Evolutionary conservation across 2,113 vertebrate genomes (phyloP), one percentile per base, ranked within the genome.

Genomic region (Eretmochelys imbricata): DNA sequence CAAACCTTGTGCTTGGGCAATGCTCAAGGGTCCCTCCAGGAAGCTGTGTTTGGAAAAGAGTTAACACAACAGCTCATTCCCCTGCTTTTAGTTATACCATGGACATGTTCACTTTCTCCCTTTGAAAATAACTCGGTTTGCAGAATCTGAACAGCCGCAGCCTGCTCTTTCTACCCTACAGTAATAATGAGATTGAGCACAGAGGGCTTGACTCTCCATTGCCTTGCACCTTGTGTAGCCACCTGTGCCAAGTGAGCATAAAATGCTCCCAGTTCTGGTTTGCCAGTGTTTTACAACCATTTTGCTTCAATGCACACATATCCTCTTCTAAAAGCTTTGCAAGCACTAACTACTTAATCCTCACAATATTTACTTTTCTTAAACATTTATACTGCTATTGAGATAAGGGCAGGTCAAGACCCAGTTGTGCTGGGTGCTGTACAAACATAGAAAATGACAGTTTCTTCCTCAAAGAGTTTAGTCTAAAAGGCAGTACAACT

Each of bases 11-110:
- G 51, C 82, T 89, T 96, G 57, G 84, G 59, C 84, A 59, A 49
- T 59, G 86, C 87, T 96, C 65, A n/a, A 86, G 55, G 35, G 72
- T 90, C 50, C 89, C 94, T 96, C 93, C 89, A 90, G 95, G 91
- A 97, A 98, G 88, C 29, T 51, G 57, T 4, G 5, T 86, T 96
- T 91, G 84, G 31, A 48, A 80, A 79, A 82, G 80, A 89, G 78
- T 53, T 93, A 94, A 93, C 48, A 82, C 78, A 81, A 91, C 89
- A 93, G 87, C 88, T 95, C 88, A 22, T 75, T 93, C 82, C 62
- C 91, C 93, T 91, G 65, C 86, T 93, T 94, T 96, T 88, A 65
- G 87, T 80, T 75, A 22, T 10, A 20, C 17, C 22, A 55, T 27
- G 22, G 38, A 54, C 5, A 0, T 75, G n/a, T 91, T 96, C 84